These are phyloP conservation scores for Euplagia quadripunctaria DNA, from an alignment of 2,888 invertebrate genomes.

Conservation along the genomic window DNA sequence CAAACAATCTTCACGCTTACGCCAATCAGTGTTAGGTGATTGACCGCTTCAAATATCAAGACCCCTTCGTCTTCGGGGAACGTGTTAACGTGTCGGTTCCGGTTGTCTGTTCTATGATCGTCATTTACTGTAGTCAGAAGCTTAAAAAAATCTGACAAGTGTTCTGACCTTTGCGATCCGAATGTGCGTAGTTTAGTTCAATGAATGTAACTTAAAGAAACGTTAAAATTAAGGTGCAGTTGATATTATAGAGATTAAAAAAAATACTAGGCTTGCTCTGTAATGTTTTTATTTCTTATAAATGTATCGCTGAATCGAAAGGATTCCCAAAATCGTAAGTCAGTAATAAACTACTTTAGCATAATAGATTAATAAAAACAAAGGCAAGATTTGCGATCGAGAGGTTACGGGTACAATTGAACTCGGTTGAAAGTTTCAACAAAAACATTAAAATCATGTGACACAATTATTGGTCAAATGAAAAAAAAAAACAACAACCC, in stretches of 20 bases:
- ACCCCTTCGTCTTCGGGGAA: constrained; percentile 17
- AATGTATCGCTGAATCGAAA: not conserved
- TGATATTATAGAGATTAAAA: not conserved
- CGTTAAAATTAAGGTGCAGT: not conserved
- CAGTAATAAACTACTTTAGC: not conserved
- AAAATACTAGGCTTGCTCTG: too few species aligned
- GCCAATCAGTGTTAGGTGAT: constrained; percentile 14
- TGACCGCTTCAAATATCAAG: constrained; percentile 23
- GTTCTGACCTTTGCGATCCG: constrained; percentile 4
- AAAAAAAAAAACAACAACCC: too few species aligned
- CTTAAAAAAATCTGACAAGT: constrained; percentile 18
- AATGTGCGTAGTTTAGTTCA: constrained; percentile 1
- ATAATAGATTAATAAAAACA: too few species aligned
- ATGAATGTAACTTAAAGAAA: not conserved
- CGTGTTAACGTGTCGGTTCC: constrained; percentile 27
- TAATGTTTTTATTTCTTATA: too few species aligned
- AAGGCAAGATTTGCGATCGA: too few species aligned
- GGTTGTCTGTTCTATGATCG: constrained; percentile 18
- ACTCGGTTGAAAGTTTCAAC: too few species aligned
- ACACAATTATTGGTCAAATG: too few species aligned
- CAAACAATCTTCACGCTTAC: not conserved
- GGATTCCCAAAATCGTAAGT: not conserved
- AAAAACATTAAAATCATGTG: too few species aligned
- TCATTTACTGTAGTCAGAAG: constrained; percentile 9
- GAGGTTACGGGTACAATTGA: too few species aligned